Percentiles rank a stretch among this genome's conserved stretches.
phyloP scores from a whole-genome alignment of 2,797 vertebrate genomes.

The Thripadectes ignobilis region DNA sequence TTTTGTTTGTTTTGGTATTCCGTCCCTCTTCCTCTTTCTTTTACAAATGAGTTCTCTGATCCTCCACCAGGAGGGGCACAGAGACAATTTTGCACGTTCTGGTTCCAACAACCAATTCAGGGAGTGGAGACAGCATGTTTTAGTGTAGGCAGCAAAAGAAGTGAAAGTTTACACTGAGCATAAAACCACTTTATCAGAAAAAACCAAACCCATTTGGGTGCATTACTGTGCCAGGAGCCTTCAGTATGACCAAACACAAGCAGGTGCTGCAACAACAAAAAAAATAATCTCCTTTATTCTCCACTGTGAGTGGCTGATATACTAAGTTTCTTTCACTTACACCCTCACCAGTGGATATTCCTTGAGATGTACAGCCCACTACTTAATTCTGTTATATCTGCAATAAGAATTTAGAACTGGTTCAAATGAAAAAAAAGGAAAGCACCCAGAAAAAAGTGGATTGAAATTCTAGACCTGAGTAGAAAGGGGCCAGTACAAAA shows the following conservation, averaged over 20 bases:
- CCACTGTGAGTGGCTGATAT: neutral
- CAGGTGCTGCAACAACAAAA: neutral
- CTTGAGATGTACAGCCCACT: neutral
- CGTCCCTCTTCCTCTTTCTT: neutral
- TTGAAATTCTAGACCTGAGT: neutral
- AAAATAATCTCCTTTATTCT: neutral
- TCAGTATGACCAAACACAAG: neutral
- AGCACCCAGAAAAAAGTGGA: neutral
- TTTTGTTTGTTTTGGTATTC: neutral
- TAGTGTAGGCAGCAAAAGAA: neutral
- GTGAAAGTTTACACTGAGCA: neutral
- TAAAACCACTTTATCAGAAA: neutral
- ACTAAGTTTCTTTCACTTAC: neutral
- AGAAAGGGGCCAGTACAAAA: neutral
- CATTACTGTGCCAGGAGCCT: neutral
- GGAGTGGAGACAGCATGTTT: neutral
- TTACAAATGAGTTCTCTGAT: neutral
- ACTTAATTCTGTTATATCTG: neutral
- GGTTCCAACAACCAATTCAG: neutral
- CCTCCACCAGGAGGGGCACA: constrained; percentile 1
- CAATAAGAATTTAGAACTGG: neutral
- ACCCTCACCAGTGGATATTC: neutral
- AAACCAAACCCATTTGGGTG: neutral
- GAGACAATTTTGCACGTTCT: neutral
- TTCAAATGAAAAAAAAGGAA: neutral